Evolutionary conservation across 2,113 vertebrate species (phyloP).

Genomic region (Dicrurus megarhynchus): DNA sequence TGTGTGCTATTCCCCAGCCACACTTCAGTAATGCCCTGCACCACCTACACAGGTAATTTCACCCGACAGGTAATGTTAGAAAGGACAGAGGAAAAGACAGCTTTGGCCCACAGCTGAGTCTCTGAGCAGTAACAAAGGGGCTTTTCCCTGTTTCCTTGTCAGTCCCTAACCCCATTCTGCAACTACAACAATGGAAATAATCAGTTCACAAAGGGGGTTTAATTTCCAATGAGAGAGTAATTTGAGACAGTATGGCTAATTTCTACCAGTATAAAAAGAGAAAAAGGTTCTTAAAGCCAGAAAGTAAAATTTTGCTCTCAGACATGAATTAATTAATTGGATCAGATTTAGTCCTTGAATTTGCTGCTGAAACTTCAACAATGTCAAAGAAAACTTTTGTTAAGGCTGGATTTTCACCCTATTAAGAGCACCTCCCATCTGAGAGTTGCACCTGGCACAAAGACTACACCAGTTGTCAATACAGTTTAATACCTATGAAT

Average conservation of each 20-base stretch:
- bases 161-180: background rate
- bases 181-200: background rate
- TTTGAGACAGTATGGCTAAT: background rate
- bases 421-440: background rate
- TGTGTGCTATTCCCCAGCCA: background rate
- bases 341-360: background rate
- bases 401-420: background rate
- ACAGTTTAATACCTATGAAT: background rate
- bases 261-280: background rate
- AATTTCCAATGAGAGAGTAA: background rate
- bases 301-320: background rate
- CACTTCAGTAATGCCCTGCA: background rate
- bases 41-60: background rate
- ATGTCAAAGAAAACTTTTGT: background rate
- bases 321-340: background rate
- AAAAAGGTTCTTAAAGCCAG: background rate
- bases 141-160: background rate
- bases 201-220: background rate
- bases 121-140: background rate
- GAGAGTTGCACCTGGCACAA: background rate
- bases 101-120: background rate
- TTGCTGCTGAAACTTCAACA: constrained; percentile 19
- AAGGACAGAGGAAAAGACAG: background rate
- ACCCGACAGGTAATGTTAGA: background rate
- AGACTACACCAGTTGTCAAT: background rate